Evolutionary conservation across 2,113 vertebrate genomes (phyloP).

Genomic region (Erpornis zantholeuca): DNA sequence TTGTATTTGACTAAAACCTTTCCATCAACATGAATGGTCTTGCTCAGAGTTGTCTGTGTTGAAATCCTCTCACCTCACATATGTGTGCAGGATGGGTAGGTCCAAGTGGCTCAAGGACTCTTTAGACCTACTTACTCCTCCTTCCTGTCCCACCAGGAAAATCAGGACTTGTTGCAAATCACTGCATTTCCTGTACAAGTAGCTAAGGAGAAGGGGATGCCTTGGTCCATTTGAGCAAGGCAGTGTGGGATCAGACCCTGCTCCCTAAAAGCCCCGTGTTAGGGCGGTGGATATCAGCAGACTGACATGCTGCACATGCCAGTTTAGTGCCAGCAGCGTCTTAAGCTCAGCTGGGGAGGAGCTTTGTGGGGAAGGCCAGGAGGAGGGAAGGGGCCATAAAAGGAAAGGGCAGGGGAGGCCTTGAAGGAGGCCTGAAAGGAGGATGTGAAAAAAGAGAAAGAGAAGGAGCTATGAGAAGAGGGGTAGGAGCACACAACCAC

Average conservation of each 20-base stretch:
- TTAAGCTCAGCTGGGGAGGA: neutral
- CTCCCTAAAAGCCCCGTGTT: accelerated
- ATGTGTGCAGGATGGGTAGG: neutral
- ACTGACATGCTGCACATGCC: neutral
- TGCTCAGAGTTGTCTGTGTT: neutral
- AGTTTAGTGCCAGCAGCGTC: neutral
- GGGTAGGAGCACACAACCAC: neutral
- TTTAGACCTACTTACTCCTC: neutral
- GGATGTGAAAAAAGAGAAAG: neutral
- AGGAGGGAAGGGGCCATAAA: neutral
- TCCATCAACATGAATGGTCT: neutral
- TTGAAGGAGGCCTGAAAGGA: too few relatives aligned
- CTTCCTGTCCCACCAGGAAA: neutral
- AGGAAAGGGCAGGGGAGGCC: neutral
- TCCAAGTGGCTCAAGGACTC: neutral
- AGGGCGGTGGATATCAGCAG: neutral
- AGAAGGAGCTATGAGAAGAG: neutral
- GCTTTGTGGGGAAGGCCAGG: neutral
- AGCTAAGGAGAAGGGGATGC: neutral
- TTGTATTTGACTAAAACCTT: neutral
- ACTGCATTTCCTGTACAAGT: neutral
- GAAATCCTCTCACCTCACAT: neutral
- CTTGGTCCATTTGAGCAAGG: neutral
- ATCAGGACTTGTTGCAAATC: neutral
- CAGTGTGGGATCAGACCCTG: neutral